Percentiles rank a stretch among this genome's conserved stretches.
Evolutionary conservation across 2,888 invertebrate species (phyloP).

Genomic region (Drosophila sordidapex): DNA sequence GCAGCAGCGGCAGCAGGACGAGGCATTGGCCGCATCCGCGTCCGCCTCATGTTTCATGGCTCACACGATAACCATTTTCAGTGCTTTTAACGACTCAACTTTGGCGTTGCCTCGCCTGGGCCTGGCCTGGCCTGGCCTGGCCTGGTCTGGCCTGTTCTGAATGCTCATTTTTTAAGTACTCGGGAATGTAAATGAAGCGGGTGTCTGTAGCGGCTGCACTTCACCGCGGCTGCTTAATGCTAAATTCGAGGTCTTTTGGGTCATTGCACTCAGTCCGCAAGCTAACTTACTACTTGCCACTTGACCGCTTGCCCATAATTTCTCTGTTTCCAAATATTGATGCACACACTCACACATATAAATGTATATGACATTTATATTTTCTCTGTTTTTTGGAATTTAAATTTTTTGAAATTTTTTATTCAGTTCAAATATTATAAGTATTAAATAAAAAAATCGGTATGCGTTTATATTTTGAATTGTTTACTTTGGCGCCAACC

Average conservation of each 20-base stretch:
- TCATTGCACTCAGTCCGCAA: conserved; percentile 59
- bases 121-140: conserved; percentile 19
- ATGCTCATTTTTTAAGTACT: conserved; percentile 72
- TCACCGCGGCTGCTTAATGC: conserved; percentile 24
- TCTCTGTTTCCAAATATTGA: conserved; percentile 1
- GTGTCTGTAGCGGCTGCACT: conserved; percentile 57
- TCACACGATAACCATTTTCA: conserved; percentile 59
- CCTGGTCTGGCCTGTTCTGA: conserved; percentile 38
- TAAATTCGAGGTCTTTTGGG: conserved; percentile 70
- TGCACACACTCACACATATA: background rate
- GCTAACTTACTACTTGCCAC: conserved; percentile 2
- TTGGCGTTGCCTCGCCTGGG: conserved; percentile 44
- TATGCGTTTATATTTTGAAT: conserved; percentile 10
- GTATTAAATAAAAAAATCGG: background rate
- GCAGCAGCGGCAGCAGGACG: conserved; percentile 39
- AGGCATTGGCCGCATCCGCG: conserved; percentile 32
- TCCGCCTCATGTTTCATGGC: conserved; percentile 35
- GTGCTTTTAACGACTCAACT: conserved; percentile 74
- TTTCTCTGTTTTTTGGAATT: background rate
- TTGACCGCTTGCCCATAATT: background rate
- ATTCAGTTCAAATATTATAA: background rate
- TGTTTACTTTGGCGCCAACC: conserved; percentile 24
- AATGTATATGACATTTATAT: background rate
- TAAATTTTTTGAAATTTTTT: background rate
- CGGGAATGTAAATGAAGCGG: conserved; percentile 81